Percentiles rank a stretch among this genome's conserved stretches.
Evolutionary conservation across 2,113 vertebrate species (phyloP).

Genomic region (Platanista minor): DNA sequence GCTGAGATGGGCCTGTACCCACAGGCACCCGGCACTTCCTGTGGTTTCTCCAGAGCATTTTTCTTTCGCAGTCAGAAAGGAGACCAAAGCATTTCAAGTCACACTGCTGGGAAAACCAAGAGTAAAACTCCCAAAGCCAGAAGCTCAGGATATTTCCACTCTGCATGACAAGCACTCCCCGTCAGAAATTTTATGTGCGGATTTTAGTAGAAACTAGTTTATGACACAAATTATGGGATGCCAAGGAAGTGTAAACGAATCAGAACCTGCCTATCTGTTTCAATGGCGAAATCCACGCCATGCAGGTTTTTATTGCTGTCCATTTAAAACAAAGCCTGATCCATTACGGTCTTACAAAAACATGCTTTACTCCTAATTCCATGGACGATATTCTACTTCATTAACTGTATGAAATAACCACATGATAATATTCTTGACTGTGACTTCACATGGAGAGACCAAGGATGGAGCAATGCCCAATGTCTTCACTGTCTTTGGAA

Average conservation of each 20-base stretch:
- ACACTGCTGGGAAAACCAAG: background rate
- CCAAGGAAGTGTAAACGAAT: background rate
- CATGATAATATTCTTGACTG: background rate
- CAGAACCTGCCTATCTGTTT: background rate
- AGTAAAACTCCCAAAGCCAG: background rate
- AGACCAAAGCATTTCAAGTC: background rate
- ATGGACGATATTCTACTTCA: background rate
- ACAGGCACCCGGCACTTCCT: fast-evolving
- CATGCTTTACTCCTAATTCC: background rate
- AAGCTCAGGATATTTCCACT: background rate
- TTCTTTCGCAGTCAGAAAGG: no score
- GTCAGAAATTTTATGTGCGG: background rate
- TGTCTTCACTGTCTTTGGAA: background rate
- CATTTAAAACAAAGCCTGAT: background rate
- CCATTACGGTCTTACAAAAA: background rate
- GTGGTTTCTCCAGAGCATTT: fast-evolving
- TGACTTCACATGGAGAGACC: background rate
- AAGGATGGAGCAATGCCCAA: background rate
- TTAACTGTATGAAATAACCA: conserved; percentile 7
- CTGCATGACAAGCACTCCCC: background rate
- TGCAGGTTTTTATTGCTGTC: background rate
- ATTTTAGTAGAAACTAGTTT: conserved; percentile 22
- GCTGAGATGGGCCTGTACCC: background rate
- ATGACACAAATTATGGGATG: background rate
- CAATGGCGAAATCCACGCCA: background rate